Evolutionary conservation across 2,113 vertebrate genomes (phyloP).

Genomic region (Nycticryphes semicollaris): DNA sequence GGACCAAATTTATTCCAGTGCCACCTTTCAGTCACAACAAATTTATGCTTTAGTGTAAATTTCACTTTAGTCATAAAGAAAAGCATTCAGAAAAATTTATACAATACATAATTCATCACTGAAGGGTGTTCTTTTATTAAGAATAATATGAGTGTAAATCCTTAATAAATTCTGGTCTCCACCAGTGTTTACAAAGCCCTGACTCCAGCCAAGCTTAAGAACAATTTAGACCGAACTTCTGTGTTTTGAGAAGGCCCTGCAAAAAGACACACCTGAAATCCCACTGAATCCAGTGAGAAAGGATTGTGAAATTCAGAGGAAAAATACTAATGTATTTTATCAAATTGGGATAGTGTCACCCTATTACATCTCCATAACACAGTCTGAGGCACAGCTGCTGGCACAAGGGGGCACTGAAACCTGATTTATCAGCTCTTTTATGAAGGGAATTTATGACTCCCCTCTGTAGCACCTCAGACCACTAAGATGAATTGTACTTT

Average conservation of each 20-base stretch:
- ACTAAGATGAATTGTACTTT: background rate
- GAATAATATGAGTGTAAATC: background rate
- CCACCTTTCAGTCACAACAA: background rate
- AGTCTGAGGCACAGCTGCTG: background rate
- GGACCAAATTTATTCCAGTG: background rate
- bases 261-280: background rate
- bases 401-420: rapidly evolving
- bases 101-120: background rate
- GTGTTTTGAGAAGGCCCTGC: background rate
- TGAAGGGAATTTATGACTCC: rapidly evolving
- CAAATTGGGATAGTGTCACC: rapidly evolving
- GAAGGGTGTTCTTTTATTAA: background rate
- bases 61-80: background rate
- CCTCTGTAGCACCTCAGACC: background rate
- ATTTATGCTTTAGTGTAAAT: background rate
- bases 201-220: background rate
- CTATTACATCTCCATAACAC: rapidly evolving
- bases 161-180: background rate
- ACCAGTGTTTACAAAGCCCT: background rate
- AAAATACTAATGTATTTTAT: background rate
- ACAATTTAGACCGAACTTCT: too few species aligned
- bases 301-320: background rate
- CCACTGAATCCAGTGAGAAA: background rate
- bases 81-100: background rate
- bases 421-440: background rate